Percentiles rank a stretch among this genome's conserved stretches.
phyloP scores from a whole-genome alignment of 2,113 vertebrate species.

The Tringa solitaria region DNA sequence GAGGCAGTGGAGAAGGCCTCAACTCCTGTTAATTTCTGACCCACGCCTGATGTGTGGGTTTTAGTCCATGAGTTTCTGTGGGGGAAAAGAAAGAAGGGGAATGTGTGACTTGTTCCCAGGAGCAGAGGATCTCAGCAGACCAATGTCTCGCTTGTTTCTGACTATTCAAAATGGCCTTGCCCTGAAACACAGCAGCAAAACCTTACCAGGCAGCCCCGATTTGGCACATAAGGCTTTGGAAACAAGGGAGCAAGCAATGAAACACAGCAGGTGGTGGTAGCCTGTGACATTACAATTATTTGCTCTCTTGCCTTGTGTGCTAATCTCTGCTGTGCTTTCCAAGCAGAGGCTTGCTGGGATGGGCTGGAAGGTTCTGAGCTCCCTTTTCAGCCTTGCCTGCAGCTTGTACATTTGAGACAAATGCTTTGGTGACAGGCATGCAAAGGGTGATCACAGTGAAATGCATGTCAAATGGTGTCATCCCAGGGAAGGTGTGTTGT shows the following conservation, averaged over 20 bases:
- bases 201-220: background rate
- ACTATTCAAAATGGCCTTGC: background rate
- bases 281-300: background rate
- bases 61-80: background rate
- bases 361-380: background rate
- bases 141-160: background rate
- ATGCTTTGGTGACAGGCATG: background rate
- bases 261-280: background rate
- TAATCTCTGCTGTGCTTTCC: background rate
- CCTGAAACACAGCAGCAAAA: background rate
- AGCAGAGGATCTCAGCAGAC: background rate
- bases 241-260: background rate
- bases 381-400: background rate
- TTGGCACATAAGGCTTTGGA: background rate
- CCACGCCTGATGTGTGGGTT: background rate
- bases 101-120: background rate
- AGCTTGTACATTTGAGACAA: background rate
- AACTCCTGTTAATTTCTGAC: background rate
- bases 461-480: background rate
- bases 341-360: background rate
- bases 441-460: accelerated
- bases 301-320: background rate
- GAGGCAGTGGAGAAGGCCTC: background rate
- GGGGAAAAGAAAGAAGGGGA: background rate
- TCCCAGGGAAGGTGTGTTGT: background rate